Evolutionary conservation across 2,113 vertebrate species (phyloP).

Genomic region (Pagrus major): DNA sequence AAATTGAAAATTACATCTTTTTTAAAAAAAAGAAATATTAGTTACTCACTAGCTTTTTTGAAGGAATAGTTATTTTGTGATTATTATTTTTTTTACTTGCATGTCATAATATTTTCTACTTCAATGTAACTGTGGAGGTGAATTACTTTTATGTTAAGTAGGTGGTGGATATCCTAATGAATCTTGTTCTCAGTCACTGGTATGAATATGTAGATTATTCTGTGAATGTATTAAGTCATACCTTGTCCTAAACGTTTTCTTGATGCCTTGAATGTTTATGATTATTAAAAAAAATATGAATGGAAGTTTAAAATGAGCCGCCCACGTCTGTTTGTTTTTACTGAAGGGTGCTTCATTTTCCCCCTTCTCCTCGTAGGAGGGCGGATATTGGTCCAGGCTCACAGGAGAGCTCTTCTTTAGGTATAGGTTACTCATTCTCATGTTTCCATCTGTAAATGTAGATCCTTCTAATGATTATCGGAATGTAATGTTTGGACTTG

Average conservation of each 20-base stretch:
- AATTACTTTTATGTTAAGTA: background rate
- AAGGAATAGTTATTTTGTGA: background rate
- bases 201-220: background rate
- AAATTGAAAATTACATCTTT: background rate
- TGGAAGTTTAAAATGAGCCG: background rate
- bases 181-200: background rate
- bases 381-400: background rate
- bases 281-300: slow-evolving; percentile 42
- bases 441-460: background rate
- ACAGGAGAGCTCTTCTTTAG: fast-evolving
- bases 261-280: slow-evolving; percentile 20
- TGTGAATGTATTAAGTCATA: background rate
- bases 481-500: fast-evolving
- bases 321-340: background rate
- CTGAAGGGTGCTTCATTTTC: background rate
- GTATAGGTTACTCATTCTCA: fast-evolving
- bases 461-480: fast-evolving
- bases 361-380: fast-evolving
- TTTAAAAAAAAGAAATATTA: background rate
- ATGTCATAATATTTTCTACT: background rate
- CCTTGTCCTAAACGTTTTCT: background rate
- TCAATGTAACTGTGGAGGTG: background rate
- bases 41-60: background rate
- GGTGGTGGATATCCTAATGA: background rate
- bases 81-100: slow-evolving; percentile 16